phyloP scores from a whole-genome alignment of 2,888 invertebrate genomes.

The Phasia obesa region DNA sequence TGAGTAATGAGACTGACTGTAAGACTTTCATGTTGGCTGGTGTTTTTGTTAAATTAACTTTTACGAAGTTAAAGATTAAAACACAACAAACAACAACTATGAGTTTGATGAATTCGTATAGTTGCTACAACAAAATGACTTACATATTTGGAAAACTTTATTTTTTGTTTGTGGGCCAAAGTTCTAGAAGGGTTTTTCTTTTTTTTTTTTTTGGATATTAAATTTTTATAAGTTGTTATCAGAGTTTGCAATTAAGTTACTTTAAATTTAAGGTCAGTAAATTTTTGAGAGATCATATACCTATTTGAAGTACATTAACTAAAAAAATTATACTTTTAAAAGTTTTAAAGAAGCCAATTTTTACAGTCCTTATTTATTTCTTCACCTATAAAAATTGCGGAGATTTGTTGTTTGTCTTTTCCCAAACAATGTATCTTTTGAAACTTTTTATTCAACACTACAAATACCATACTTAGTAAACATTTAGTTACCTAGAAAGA shows the following conservation, averaged over 20 bases:
- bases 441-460: conserved; percentile 1
- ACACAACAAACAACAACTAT: conserved; percentile 1
- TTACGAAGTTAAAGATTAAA: neutral
- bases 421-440: neutral
- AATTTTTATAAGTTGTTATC: too few relatives aligned
- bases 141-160: conserved; percentile 4
- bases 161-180: too few relatives aligned
- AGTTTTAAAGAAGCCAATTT: too few relatives aligned
- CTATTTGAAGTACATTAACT: too few relatives aligned
- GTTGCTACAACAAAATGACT: conserved; percentile 7
- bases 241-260: too few relatives aligned
- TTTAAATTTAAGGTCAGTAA: too few relatives aligned
- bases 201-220: too few relatives aligned
- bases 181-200: too few relatives aligned
- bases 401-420: conserved; percentile 26
- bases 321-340: too few relatives aligned
- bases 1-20: neutral
- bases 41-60: conserved; percentile 29
- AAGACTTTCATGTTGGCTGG: neutral
- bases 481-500: neutral
- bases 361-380: neutral
- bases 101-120: conserved; percentile 9
- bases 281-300: too few relatives aligned
- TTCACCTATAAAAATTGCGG: conserved; percentile 36
- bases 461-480: too few relatives aligned